Percentiles rank a stretch among this genome's conserved stretches.
These are phyloP conservation scores for Zaprionus inermis DNA, from an alignment of 1,140 invertebrate genomes.

Conservation along the genomic window DNA sequence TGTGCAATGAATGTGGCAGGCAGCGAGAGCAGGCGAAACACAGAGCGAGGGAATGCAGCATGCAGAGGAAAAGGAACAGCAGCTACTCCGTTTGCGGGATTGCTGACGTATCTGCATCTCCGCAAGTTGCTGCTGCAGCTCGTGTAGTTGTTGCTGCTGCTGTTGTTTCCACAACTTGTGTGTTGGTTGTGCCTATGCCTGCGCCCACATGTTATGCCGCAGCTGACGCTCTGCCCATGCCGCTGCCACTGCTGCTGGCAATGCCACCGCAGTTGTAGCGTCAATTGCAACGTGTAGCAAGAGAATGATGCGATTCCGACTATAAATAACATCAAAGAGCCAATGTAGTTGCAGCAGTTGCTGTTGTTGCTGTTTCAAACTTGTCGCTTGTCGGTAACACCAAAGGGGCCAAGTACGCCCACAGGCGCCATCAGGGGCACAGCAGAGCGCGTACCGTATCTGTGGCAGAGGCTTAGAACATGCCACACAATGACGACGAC, in stretches of 20 bases:
- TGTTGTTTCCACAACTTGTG: not conserved
- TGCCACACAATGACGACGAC: constrained; percentile 15
- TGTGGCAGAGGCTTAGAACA: constrained; percentile 35
- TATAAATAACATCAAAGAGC: constrained; percentile 36
- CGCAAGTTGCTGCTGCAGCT: not conserved
- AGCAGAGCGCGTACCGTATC: constrained; percentile 12
- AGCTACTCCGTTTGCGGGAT: constrained; percentile 26
- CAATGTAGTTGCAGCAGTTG: constrained; percentile 8
- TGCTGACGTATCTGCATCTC: constrained; percentile 26
- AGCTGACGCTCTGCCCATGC: constrained; percentile 15
- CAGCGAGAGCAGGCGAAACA: not conserved
- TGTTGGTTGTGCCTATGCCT: constrained; percentile 14
- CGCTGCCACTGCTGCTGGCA: not conserved
- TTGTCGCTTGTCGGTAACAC: constrained; percentile 31
- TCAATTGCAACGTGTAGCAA: constrained; percentile 20
- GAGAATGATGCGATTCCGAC: constrained; percentile 31
- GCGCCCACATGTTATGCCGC: constrained; percentile 20
- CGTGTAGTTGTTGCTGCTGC: not conserved
- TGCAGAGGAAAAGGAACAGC: not conserved
- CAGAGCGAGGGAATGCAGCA: too few relatives aligned
- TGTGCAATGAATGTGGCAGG: constrained; percentile 14
- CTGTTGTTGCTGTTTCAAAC: constrained; percentile 22
- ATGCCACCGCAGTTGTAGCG: constrained; percentile 35
- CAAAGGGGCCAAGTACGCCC: constrained; percentile 36
- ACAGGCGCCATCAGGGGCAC: constrained; percentile 20